These are phyloP conservation scores for Amphipoea oculea DNA, from an alignment of 2,888 invertebrate genomes.

Conservation along the genomic window DNA sequence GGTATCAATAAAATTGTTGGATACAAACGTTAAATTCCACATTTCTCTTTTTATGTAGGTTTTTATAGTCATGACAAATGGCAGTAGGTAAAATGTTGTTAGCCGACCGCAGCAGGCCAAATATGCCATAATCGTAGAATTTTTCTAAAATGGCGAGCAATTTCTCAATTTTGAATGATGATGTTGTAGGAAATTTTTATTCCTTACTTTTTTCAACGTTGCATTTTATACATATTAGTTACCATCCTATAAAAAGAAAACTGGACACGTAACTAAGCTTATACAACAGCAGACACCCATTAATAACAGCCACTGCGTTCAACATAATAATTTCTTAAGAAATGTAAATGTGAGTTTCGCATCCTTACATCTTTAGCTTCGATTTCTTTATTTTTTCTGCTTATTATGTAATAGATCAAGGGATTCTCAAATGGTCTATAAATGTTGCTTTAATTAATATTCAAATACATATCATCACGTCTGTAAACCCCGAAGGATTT, in stretches of 20 bases:
- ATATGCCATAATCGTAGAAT: neutral
- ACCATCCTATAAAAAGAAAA: conserved; percentile 7
- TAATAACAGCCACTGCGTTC: conserved; percentile 3
- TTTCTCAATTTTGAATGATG: conserved; percentile 46
- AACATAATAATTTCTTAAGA: neutral
- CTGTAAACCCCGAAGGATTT: too few species aligned
- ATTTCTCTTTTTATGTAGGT: conserved; percentile 14
- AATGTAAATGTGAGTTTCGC: neutral
- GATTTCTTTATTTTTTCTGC: neutral
- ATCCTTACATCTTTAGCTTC: neutral
- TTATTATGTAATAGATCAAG: neutral
- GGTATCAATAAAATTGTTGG: conserved; percentile 24
- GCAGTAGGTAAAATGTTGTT: neutral
- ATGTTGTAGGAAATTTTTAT: conserved; percentile 21
- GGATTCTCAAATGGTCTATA: neutral
- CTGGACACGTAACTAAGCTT: conserved; percentile 13
- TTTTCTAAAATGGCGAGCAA: conserved; percentile 36
- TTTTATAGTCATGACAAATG: conserved; percentile 14
- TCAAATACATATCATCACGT: neutral
- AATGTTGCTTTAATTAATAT: neutral
- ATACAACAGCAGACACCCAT: conserved; percentile 1
- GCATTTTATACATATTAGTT: neutral
- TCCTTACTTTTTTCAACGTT: conserved; percentile 21
- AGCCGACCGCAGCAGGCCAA: neutral
- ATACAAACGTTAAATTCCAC: conserved; percentile 7